A percentile compares a stretch with the other conserved stretches of the same genome.
Conservation (phyloP, 2,797 vertebrate genomes). For the Acipenser oxyrinchus region DNA sequence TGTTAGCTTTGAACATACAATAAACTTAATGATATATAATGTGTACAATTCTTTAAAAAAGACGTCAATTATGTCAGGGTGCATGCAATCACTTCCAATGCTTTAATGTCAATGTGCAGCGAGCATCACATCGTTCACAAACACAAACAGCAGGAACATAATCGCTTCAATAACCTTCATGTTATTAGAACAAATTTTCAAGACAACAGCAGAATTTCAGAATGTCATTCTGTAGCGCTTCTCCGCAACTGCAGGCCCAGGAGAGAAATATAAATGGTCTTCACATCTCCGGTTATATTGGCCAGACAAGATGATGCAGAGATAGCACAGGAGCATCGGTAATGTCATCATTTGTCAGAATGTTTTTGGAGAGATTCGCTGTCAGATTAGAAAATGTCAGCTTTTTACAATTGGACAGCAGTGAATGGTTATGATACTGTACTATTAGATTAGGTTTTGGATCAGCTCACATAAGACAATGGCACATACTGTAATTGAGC, state of each 20-base stretch:
- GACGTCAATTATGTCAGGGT: no score
- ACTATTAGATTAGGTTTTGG: conserved; percentile 28
- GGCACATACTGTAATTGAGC: conserved; percentile 8
- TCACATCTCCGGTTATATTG: conserved; percentile 27
- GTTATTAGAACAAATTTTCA: background rate
- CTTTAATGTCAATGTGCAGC: background rate
- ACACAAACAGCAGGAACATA: background rate
- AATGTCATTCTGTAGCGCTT: conserved; percentile 1
- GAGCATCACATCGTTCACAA: background rate
- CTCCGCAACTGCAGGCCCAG: background rate
- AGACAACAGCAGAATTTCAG: background rate
- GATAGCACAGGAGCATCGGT: conserved; percentile 19
- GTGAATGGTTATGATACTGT: conserved; percentile 40
- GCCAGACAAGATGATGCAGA: conserved; percentile 18
- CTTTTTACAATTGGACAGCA: conserved; percentile 41
- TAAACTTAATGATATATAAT: no score
- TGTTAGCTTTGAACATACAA: no score
- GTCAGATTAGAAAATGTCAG: conserved; percentile 62
- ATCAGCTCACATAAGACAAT: conserved; percentile 23
- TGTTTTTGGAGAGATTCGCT: conserved; percentile 56
- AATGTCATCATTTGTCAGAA: conserved; percentile 46
- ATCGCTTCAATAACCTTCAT: no score
- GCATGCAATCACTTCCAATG: background rate
- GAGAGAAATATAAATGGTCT: conserved; percentile 25
- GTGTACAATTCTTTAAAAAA: no score